phyloP scores from a whole-genome alignment of 2,113 vertebrate species.

The Petaurus breviceps region DNA sequence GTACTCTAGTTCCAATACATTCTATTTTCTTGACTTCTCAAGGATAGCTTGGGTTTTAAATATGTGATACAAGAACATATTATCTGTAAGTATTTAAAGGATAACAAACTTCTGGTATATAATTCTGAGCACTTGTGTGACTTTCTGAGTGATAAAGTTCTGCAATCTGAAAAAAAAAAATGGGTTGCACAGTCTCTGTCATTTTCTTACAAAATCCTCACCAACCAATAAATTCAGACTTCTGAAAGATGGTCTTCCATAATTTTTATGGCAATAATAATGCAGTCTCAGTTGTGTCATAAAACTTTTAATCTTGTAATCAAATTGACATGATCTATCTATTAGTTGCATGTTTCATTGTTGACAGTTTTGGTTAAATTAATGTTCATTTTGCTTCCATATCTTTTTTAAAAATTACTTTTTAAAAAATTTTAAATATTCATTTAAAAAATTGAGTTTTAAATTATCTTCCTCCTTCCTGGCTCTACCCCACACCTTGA shows the following conservation, averaged over 20 bases:
- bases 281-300: neutral
- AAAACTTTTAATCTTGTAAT: neutral
- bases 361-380: no score
- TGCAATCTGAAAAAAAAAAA: neutral
- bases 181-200: neutral
- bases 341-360: neutral
- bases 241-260: neutral
- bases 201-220: neutral
- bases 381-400: neutral
- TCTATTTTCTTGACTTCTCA: neutral
- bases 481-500: neutral
- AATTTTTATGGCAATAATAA: neutral
- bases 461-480: neutral
- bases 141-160: neutral
- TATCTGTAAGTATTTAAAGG: neutral
- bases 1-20: neutral
- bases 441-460: neutral
- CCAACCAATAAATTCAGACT: neutral
- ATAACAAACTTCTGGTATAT: neutral
- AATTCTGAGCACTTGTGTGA: neutral
- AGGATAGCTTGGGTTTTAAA: neutral
- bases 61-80: neutral
- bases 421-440: neutral
- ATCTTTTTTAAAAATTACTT: neutral
- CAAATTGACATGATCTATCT: neutral